A percentile compares a stretch with the other conserved stretches of the same genome.
Conservation (phyloP, 2,888 invertebrate genomes). For the Seira ritae region DNA sequence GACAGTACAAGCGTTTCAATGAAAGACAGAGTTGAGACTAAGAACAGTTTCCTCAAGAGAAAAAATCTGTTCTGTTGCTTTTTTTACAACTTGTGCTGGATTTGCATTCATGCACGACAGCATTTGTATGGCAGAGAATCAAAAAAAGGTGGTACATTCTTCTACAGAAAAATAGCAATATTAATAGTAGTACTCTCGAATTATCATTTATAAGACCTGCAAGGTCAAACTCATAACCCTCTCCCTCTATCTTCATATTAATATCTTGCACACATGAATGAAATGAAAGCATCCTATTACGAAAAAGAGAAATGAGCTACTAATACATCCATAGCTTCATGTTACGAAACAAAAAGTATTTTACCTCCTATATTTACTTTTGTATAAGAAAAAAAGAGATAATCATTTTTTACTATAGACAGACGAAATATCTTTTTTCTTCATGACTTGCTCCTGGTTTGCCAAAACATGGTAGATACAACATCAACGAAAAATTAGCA, state of each 20-base stretch:
- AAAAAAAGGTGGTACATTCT: slow-evolving; percentile 58
- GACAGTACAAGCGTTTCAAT: not conserved
- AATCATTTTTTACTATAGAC: slow-evolving; percentile 50
- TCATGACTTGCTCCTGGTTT: slow-evolving; percentile 49
- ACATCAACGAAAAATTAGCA: slow-evolving; percentile 40
- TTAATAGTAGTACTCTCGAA: slow-evolving; percentile 54
- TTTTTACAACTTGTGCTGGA: slow-evolving; percentile 60
- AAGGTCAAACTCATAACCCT: slow-evolving; percentile 64
- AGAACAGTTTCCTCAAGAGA: slow-evolving; percentile 53
- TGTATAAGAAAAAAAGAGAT: slow-evolving; percentile 17
- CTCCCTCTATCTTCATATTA: slow-evolving; percentile 2
- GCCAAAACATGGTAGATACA: slow-evolving; percentile 30
- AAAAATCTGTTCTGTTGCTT: slow-evolving; percentile 39
- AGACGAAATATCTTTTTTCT: no score
- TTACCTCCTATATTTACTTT: slow-evolving; percentile 13
- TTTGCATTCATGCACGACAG: slow-evolving; percentile 65
- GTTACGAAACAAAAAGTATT: slow-evolving; percentile 37
- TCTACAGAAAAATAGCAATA: slow-evolving; percentile 37
- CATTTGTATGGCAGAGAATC: slow-evolving; percentile 59
- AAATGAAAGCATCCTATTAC: not conserved
- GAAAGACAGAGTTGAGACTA: slow-evolving; percentile 51
- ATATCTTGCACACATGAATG: not conserved
- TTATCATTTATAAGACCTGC: slow-evolving; percentile 55
- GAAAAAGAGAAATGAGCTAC: slow-evolving; percentile 26
- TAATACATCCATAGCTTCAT: slow-evolving; percentile 16